These are phyloP conservation scores for Cyprinodon brontotheroides DNA, from an alignment of 2,113 vertebrate genomes.

Conservation along the genomic window DNA sequence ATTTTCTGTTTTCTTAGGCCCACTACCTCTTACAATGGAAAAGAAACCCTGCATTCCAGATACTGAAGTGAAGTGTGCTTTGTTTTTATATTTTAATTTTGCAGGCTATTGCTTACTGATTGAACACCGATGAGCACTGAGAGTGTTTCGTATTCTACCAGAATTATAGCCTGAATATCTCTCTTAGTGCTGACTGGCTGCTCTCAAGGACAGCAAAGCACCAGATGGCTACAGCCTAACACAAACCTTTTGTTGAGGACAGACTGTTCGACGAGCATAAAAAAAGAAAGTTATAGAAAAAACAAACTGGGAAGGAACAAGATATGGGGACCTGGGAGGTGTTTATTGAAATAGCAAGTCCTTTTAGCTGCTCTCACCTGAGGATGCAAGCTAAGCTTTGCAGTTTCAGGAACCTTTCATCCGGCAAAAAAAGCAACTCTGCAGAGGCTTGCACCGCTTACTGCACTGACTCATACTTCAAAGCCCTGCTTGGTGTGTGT, in stretches of 20 bases:
- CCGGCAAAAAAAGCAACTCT: constrained; percentile 62
- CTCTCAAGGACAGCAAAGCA: constrained; percentile 57
- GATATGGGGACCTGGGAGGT: constrained; percentile 24
- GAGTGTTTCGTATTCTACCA: constrained; percentile 17
- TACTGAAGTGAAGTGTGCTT: not conserved
- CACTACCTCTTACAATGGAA: not conserved
- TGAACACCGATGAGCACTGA: not conserved
- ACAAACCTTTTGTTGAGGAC: constrained; percentile 53
- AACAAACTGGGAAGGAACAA: constrained; percentile 16
- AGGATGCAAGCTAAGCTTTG: constrained; percentile 52
- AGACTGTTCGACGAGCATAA: constrained; percentile 38
- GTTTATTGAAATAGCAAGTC: constrained; percentile 57
- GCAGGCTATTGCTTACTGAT: not conserved
- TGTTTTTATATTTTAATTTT: not conserved
- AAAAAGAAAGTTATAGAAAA: constrained; percentile 11
- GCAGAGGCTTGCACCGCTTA: constrained; percentile 49
- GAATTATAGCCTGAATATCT: constrained; percentile 23
- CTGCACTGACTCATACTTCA: constrained; percentile 58
- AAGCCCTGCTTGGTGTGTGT: constrained; percentile 52
- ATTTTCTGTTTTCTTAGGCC: not conserved
- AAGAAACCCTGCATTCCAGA: not conserved
- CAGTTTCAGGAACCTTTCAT: constrained; percentile 65
- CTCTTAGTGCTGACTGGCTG: constrained; percentile 35
- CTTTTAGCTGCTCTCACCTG: constrained; percentile 63
- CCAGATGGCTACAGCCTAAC: constrained; percentile 53